phyloP scores from a whole-genome alignment of 2,797 vertebrate genomes.

The Botia kubotai region DNA sequence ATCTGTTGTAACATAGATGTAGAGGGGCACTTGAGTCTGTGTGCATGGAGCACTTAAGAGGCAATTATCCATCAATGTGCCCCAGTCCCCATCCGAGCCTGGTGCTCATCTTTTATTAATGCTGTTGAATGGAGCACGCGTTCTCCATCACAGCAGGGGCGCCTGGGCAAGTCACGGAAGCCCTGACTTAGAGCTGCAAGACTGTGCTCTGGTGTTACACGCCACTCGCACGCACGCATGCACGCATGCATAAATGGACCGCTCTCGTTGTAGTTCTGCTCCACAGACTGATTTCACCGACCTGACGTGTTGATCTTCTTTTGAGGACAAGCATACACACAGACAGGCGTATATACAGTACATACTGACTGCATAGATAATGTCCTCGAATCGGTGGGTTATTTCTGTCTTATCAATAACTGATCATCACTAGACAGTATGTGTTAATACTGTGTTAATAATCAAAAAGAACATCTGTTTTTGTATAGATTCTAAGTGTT shows the following conservation, averaged over 20 bases:
- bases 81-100: slow-evolving; percentile 61
- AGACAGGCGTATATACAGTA: slow-evolving; percentile 19
- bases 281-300: slow-evolving; percentile 36
- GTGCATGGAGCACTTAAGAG: slow-evolving; percentile 78
- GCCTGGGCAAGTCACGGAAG: slow-evolving; percentile 80
- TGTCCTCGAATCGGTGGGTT: not conserved
- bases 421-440: slow-evolving; percentile 31
- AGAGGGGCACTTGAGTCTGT: slow-evolving; percentile 70
- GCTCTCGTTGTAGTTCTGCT: slow-evolving; percentile 34
- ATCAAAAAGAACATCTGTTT: slow-evolving; percentile 19
- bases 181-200: slow-evolving; percentile 44
- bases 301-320: slow-evolving; percentile 15
- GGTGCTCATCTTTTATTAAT: slow-evolving; percentile 79
- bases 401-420: slow-evolving; percentile 27
- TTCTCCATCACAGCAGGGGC: slow-evolving; percentile 79
- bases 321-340: slow-evolving; percentile 11
- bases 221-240: slow-evolving; percentile 24
- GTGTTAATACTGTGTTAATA: slow-evolving; percentile 1
- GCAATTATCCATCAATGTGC: slow-evolving; percentile 77
- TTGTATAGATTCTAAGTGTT: not conserved
- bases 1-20: slow-evolving; percentile 70
- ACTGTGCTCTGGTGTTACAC: slow-evolving; percentile 61
- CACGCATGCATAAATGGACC: slow-evolving; percentile 9
- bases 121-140: slow-evolving; percentile 74
- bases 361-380: not conserved